Evolutionary conservation across 2,797 vertebrate species (phyloP).

Genomic region (Alauda arvensis): DNA sequence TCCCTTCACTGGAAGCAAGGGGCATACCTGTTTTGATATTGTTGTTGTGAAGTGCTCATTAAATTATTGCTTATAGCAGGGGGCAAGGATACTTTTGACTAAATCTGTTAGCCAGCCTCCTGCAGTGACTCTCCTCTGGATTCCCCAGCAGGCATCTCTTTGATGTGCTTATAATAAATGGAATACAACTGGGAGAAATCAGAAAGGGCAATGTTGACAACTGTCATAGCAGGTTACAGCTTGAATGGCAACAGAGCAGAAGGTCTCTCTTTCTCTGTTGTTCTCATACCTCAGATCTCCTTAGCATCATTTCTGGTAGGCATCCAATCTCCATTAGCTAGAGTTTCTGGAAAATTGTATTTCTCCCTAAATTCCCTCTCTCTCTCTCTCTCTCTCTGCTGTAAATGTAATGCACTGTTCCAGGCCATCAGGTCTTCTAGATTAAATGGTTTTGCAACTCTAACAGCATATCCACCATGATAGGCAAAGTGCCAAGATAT

Average conservation of each 20-base stretch:
- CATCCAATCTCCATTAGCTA: conserved; percentile 53
- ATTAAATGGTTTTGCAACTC: conserved; percentile 30
- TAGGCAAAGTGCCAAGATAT: conserved; percentile 37
- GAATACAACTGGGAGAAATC: conserved; percentile 69
- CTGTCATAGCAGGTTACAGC: conserved; percentile 67
- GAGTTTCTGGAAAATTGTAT: conserved; percentile 55
- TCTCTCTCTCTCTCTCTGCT: neutral
- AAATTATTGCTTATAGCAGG: conserved; percentile 63
- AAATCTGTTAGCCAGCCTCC: conserved; percentile 68
- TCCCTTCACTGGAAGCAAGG: conserved; percentile 30
- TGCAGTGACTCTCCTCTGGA: conserved; percentile 54
- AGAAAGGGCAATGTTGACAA: conserved; percentile 72
- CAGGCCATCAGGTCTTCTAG: conserved; percentile 22
- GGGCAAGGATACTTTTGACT: conserved; percentile 57
- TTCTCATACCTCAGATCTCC: conserved; percentile 63
- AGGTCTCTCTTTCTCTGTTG: conserved; percentile 56
- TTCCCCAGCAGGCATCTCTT: conserved; percentile 65
- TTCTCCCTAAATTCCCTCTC: conserved; percentile 33
- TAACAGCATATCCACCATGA: conserved; percentile 10
- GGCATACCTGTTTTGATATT: conserved; percentile 47
- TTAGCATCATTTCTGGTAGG: conserved; percentile 61
- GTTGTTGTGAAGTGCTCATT: conserved; percentile 62
- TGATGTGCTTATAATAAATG: conserved; percentile 70
- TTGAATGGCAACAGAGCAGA: conserved; percentile 62
- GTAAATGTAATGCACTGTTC: conserved; percentile 33